Evolutionary conservation across 2,797 vertebrate species (phyloP).

Genomic region (Sebastes dallii): DNA sequence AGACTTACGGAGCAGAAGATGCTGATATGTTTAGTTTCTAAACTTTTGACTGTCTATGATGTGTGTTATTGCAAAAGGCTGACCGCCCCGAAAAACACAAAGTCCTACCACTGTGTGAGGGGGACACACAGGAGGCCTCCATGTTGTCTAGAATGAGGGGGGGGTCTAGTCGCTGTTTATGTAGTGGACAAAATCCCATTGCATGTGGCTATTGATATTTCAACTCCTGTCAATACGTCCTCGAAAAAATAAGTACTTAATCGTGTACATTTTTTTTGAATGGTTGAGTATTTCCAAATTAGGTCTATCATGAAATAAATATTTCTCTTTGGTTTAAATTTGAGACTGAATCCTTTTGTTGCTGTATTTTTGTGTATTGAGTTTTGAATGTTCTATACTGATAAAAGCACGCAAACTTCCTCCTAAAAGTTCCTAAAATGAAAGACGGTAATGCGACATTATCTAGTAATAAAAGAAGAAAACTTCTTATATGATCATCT

Average conservation of each 20-base stretch:
- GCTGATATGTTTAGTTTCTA: conserved; percentile 49
- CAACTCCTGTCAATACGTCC: conserved; percentile 80
- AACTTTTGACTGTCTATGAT: conserved; percentile 44
- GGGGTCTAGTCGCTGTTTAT: conserved; percentile 74
- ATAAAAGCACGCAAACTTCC: not conserved
- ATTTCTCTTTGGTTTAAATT: conserved; percentile 79
- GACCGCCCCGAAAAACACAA: conserved; percentile 22
- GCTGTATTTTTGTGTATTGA: not conserved
- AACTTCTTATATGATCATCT: not conserved
- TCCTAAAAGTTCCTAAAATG: not conserved
- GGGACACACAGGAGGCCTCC: conserved; percentile 29
- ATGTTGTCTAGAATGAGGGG: conserved; percentile 29
- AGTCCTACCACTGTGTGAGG: conserved; percentile 46
- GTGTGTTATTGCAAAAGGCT: conserved; percentile 43
- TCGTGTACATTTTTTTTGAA: conserved; percentile 83
- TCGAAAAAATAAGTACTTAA: conserved; percentile 68
- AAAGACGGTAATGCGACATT: not conserved
- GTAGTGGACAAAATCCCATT: conserved; percentile 81
- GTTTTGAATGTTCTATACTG: not conserved
- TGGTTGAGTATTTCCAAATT: conserved; percentile 82
- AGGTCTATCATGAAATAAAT: conserved; percentile 88
- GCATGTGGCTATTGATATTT: conserved; percentile 86
- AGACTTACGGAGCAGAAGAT: conserved; percentile 29
- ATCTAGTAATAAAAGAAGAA: not conserved
- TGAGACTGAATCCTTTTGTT: conserved; percentile 7